phyloP scores from a whole-genome alignment of 2,797 vertebrate genomes.

The Acipenser transmontanus region DNA sequence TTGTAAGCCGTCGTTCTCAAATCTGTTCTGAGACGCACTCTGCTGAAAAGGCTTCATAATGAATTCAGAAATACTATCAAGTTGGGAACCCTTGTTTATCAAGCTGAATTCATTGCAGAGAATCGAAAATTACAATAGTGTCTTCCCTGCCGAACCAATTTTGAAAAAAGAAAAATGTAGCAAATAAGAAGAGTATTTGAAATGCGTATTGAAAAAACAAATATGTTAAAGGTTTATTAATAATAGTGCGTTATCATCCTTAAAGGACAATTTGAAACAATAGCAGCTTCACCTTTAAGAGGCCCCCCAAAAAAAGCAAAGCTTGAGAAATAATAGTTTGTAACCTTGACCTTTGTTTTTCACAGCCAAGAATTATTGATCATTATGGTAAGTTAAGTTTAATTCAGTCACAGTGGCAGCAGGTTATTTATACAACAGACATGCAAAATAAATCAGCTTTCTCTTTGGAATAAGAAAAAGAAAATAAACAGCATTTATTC shows the following conservation, averaged over 20 bases:
- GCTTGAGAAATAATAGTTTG: constrained; percentile 75
- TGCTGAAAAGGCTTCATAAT: constrained; percentile 74
- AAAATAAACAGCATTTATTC: constrained; percentile 13
- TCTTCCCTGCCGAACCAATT: constrained; percentile 77
- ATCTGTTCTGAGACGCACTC: constrained; percentile 64
- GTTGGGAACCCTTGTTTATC: constrained; percentile 77
- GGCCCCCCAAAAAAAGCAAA: constrained; percentile 50
- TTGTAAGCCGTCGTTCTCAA: constrained; percentile 67
- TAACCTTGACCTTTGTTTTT: constrained; percentile 58
- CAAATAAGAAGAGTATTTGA: constrained; percentile 20
- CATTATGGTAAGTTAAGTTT: constrained; percentile 76
- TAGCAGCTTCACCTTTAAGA: constrained; percentile 12
- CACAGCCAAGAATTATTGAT: constrained; percentile 77
- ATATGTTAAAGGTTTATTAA: constrained; percentile 51
- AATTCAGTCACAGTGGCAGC: constrained; percentile 55
- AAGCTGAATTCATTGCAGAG: constrained; percentile 73
- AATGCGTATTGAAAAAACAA: constrained; percentile 34
- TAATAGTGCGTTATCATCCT: constrained; percentile 37
- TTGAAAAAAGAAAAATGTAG: constrained; percentile 59
- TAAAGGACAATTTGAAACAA: constrained; percentile 51
- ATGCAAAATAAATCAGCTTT: constrained; percentile 36
- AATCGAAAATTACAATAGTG: constrained; percentile 73
- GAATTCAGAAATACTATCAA: constrained; percentile 78
- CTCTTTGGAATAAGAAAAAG: constrained; percentile 26
- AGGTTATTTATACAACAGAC: constrained; percentile 29